These are phyloP conservation scores for Salvator merianae DNA, from an alignment of 2,113 vertebrate genomes.

Conservation along the genomic window DNA sequence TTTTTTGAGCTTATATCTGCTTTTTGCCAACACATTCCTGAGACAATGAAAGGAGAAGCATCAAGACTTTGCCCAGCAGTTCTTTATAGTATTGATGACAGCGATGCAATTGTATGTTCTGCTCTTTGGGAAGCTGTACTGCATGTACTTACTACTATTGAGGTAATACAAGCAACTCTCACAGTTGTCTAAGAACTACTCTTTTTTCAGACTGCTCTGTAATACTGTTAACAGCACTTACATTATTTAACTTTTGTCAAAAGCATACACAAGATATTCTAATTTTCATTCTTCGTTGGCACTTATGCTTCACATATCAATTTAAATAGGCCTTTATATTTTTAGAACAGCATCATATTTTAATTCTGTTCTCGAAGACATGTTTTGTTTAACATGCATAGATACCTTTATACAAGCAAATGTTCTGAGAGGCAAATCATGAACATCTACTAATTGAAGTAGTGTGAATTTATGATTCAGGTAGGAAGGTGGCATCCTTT, in stretches of 20 bases:
- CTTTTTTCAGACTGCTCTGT: neutral
- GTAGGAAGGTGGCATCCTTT: neutral
- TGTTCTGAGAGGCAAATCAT: neutral
- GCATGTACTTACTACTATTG: constrained; percentile 80
- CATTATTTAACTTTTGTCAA: neutral
- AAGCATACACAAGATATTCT: neutral
- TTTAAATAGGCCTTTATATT: neutral
- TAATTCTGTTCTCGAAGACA: neutral
- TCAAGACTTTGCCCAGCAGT: constrained; percentile 84
- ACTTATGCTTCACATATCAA: neutral
- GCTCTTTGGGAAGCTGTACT: constrained; percentile 94
- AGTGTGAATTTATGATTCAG: neutral
- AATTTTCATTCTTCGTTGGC: constrained; percentile 24
- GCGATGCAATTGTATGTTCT: constrained; percentile 89
- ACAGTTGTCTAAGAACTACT: neutral
- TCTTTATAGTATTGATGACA: constrained; percentile 91
- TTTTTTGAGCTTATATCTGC: constrained; percentile 90
- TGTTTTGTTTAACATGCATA: neutral
- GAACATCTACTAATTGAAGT: too few relatives aligned
- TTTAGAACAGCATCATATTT: neutral
- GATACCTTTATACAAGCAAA: neutral
- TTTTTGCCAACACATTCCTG: constrained; percentile 84
- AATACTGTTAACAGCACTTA: too few relatives aligned
- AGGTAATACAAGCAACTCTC: constrained; percentile 74
- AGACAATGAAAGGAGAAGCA: constrained; percentile 82